Conservation (phyloP, 2,113 vertebrate genomes). For the Polypterus bichir region DNA sequence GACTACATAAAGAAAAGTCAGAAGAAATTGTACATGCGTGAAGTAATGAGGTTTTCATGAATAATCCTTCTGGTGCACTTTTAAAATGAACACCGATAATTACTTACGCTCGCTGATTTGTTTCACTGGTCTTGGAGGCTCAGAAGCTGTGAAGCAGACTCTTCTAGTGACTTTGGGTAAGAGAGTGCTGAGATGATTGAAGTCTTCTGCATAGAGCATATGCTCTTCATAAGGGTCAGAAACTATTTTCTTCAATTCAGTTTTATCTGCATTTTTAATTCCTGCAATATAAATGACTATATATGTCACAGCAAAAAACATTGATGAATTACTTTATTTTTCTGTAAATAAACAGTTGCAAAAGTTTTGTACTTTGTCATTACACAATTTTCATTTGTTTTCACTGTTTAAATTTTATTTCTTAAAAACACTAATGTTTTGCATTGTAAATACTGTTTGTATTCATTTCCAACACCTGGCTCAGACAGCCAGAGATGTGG, state of each 20-base stretch:
- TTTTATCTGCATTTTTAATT: conserved; percentile 47
- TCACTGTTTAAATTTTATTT: no score
- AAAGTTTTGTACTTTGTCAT: no score
- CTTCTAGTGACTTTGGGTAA: conserved; percentile 60
- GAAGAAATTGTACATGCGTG: not conserved
- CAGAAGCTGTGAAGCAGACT: conserved; percentile 64
- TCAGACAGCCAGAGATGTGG: no score
- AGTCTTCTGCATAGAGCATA: conserved; percentile 43
- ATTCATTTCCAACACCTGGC: no score
- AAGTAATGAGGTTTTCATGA: no score
- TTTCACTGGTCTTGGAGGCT: conserved; percentile 56
- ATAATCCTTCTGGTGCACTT: no score
- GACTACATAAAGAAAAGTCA: not conserved
- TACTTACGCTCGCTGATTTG: conserved; percentile 30
- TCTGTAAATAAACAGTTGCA: no score
- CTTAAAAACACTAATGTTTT: no score
- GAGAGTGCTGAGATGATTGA: conserved; percentile 40
- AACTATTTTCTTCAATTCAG: conserved; percentile 53
- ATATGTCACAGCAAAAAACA: not conserved
- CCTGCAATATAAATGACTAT: conserved; percentile 33
- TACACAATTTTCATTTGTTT: no score
- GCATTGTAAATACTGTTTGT: no score
- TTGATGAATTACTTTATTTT: no score
- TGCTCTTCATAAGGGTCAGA: conserved; percentile 62
- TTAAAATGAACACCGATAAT: not conserved